These are phyloP conservation scores for Cydia pomonella DNA, from an alignment of 1,140 invertebrate genomes.

Conservation along the genomic window DNA sequence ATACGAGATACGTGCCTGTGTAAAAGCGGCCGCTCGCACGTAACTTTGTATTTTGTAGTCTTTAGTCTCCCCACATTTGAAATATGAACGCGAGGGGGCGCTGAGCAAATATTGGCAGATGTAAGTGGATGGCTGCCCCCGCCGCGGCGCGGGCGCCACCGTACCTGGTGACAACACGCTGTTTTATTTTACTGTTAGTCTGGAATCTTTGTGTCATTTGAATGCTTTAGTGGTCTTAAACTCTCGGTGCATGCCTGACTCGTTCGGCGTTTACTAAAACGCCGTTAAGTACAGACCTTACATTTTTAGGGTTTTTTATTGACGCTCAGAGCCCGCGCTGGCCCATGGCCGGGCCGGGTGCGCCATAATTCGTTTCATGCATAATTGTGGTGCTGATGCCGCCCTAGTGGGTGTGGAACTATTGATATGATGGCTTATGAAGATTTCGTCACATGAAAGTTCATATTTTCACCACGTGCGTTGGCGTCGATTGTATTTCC, in stretches of 20 bases:
- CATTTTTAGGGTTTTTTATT: too few species aligned
- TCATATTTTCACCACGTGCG: too few species aligned
- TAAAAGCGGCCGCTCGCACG: constrained; percentile 36
- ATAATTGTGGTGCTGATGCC: too few species aligned
- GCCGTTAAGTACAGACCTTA: too few species aligned
- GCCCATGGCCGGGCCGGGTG: too few species aligned
- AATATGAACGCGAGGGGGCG: constrained; percentile 73
- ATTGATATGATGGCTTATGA: too few species aligned
- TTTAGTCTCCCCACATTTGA: constrained; percentile 68
- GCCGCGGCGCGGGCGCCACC: constrained; percentile 69
- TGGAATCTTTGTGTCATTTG: not conserved
- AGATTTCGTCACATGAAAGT: too few species aligned
- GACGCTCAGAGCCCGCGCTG: too few species aligned
- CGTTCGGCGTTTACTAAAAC: not conserved
- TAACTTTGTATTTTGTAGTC: constrained; percentile 72
- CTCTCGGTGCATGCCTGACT: not conserved
- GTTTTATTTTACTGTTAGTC: constrained; percentile 37
- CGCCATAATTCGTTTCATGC: too few species aligned
- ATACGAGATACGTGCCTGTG: constrained; percentile 48
- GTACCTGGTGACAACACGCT: constrained; percentile 33
- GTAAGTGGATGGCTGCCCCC: constrained; percentile 74
- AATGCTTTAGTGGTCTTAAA: too few species aligned
- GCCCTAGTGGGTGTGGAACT: too few species aligned
- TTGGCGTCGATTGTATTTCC: too few species aligned
- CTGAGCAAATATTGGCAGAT: constrained; percentile 77